These are phyloP conservation scores for Matsumyia berberina DNA, from an alignment of 2,888 invertebrate species.

Conservation along the genomic window DNA sequence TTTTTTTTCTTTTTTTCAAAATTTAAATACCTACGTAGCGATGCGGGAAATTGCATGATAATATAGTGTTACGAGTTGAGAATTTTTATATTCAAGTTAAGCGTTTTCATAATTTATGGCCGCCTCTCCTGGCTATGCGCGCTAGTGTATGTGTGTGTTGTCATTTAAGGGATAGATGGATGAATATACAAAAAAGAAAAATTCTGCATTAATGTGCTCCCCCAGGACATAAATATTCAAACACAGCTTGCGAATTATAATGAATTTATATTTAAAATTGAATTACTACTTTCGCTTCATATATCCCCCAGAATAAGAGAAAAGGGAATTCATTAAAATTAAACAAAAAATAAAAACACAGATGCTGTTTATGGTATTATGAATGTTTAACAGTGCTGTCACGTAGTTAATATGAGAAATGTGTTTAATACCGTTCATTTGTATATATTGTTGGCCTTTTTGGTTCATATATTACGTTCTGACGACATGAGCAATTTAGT, in stretches of 20 bases:
- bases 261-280: constrained; percentile 70
- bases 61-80: constrained; percentile 75
- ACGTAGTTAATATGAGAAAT: constrained; percentile 65
- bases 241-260: constrained; percentile 66
- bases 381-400: constrained; percentile 66
- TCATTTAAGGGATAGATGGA: constrained; percentile 53
- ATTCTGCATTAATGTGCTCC: constrained; percentile 53
- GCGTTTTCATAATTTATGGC: constrained; percentile 72
- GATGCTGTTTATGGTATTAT: constrained; percentile 58
- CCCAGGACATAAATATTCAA: constrained; percentile 66
- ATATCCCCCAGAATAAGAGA: not conserved
- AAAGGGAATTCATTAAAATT: constrained; percentile 15
- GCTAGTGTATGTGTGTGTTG: constrained; percentile 23
- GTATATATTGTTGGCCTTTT: constrained; percentile 15
- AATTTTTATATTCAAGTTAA: constrained; percentile 70
- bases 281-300: constrained; percentile 56
- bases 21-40: constrained; percentile 45
- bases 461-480: constrained; percentile 11
- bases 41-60: constrained; percentile 76
- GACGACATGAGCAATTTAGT: constrained; percentile 4
- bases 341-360: constrained; percentile 11
- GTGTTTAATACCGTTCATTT: constrained; percentile 58
- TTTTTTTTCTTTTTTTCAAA: constrained; percentile 18
- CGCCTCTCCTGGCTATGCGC: constrained; percentile 11
- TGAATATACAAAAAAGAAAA: constrained; percentile 35